phyloP scores from a whole-genome alignment of 2,888 invertebrate species.

The Tiphia femorata region DNA sequence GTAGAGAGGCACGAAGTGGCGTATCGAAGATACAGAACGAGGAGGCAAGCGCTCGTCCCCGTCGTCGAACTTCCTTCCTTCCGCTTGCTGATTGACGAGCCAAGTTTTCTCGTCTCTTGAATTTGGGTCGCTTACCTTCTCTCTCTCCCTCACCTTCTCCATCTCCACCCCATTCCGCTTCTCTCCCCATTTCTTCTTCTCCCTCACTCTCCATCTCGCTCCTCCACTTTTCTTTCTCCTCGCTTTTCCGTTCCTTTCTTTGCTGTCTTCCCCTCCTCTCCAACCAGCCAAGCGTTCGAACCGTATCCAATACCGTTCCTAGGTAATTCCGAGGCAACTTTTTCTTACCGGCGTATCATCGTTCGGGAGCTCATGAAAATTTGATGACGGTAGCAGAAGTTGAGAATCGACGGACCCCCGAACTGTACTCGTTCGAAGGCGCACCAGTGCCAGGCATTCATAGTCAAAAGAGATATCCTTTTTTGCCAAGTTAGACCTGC shows the following conservation, averaged over 20 bases:
- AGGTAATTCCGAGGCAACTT: constrained; percentile 49
- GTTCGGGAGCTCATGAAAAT: constrained; percentile 59
- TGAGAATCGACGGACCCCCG: constrained; percentile 33
- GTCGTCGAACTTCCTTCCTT: constrained; percentile 66
- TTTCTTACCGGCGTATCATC: constrained; percentile 46
- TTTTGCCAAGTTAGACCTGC: no score
- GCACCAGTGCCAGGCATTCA: constrained; percentile 43
- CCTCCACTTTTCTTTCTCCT: constrained; percentile 22
- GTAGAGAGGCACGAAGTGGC: constrained; percentile 32
- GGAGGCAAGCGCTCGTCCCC: constrained; percentile 56
- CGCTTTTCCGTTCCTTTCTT: not conserved
- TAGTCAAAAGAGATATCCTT: no score
- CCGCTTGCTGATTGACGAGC: constrained; percentile 67
- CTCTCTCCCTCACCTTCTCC: constrained; percentile 31
- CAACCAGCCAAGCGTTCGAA: constrained; percentile 34
- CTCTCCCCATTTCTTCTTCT: constrained; percentile 14
- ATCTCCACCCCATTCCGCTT: constrained; percentile 25
- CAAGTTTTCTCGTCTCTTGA: constrained; percentile 64
- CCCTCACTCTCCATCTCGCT: constrained; percentile 26
- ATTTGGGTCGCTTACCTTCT: constrained; percentile 64
- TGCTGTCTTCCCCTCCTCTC: not conserved
- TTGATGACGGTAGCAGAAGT: constrained; percentile 56
- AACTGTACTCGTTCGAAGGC: constrained; percentile 30
- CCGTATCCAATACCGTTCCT: constrained; percentile 23
- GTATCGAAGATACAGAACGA: constrained; percentile 58